Conservation (phyloP, 2,113 vertebrate genomes). For the Microcebus murinus region DNA sequence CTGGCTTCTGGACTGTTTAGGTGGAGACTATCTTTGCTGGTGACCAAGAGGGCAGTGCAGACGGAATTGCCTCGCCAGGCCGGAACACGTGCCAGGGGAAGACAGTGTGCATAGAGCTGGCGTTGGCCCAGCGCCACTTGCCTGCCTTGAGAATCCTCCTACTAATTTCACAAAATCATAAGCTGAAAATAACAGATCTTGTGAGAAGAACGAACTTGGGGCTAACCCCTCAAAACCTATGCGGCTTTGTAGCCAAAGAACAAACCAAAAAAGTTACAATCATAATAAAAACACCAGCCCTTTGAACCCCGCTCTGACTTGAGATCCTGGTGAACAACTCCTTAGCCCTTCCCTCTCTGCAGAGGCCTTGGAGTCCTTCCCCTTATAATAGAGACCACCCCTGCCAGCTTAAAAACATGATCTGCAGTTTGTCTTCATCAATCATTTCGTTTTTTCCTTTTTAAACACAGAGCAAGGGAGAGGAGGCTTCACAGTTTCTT, state of each 20-base stretch:
- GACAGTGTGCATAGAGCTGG: fast-evolving
- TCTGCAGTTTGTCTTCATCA: background rate
- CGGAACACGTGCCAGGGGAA: background rate
- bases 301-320: background rate
- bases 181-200: background rate
- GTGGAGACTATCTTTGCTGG: background rate
- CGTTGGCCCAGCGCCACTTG: fast-evolving
- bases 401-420: background rate
- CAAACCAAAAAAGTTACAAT: background rate
- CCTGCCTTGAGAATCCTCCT: fast-evolving
- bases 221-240: background rate
- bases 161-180: background rate
- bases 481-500: background rate
- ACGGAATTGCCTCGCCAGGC: background rate
- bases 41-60: fast-evolving
- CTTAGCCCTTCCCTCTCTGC: background rate
- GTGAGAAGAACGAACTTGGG: background rate
- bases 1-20: background rate
- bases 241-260: background rate
- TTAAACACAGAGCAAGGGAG: background rate
- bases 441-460: background rate
- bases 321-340: background rate
- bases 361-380: background rate
- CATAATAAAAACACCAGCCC: background rate
- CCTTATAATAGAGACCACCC: background rate